These are phyloP conservation scores for Brachynemurus nebulosus DNA, from an alignment of 2,888 invertebrate species.

Conservation along the genomic window DNA sequence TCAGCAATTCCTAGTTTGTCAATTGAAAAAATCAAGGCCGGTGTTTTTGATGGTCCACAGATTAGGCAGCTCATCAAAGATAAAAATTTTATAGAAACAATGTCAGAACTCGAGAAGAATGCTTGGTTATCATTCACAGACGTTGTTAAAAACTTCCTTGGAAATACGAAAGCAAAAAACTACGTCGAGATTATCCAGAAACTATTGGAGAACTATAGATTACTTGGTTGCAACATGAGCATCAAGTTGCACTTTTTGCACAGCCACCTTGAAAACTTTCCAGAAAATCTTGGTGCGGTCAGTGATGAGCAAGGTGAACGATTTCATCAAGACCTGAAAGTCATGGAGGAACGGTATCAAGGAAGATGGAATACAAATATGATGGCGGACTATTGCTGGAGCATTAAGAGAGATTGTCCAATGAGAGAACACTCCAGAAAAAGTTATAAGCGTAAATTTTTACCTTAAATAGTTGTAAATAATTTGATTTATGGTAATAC, in stretches of 20 bases:
- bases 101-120: not conserved
- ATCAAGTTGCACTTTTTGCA: not conserved
- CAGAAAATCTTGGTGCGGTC: not conserved
- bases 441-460: no score
- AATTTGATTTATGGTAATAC: no score
- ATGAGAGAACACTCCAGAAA: no score
- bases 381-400: not conserved
- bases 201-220: not conserved
- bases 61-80: not conserved
- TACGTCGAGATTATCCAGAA: not conserved
- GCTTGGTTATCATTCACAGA: not conserved
- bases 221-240: not conserved
- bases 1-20: not conserved
- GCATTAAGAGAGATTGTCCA: no score
- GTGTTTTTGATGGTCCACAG: not conserved
- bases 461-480: no score
- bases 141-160: not conserved
- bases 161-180: not conserved
- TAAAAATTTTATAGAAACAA: not conserved
- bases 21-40: not conserved
- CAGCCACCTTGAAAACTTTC: not conserved
- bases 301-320: not conserved
- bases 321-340: not conserved
- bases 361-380: not conserved
- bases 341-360: not conserved